A percentile compares a stretch with the other conserved stretches of the same genome.
phyloP scores from a whole-genome alignment of 2,888 invertebrate genomes.

The Ypsolopha sequella region DNA sequence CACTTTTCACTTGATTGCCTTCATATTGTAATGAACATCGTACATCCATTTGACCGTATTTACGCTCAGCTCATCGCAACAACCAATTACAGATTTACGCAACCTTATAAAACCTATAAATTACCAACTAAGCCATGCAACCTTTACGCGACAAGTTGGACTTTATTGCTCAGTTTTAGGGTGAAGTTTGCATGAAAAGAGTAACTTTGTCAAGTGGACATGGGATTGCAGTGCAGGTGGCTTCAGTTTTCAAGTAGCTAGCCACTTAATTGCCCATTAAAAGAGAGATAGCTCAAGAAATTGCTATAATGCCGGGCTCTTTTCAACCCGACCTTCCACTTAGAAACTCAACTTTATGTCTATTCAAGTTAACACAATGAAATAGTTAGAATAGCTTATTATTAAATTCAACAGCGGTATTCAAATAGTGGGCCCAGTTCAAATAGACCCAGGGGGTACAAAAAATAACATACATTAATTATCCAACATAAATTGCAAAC shows the following conservation, averaged over 20 bases:
- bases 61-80: not conserved
- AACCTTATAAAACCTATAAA: constrained; percentile 18
- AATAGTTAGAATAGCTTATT: constrained; percentile 54
- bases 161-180: too few relatives aligned
- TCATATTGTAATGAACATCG: too few relatives aligned
- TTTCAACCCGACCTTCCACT: not conserved
- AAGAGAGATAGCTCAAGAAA: constrained; percentile 41
- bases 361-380: constrained; percentile 55
- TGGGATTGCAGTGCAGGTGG: constrained; percentile 29
- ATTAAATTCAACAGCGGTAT: constrained; percentile 19
- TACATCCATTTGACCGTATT: not conserved
- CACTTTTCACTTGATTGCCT: too few relatives aligned
- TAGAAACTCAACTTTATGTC: constrained; percentile 16
- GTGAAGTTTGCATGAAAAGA: too few relatives aligned
- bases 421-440: too few relatives aligned
- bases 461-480: too few relatives aligned
- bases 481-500: too few relatives aligned
- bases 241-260: constrained; percentile 6
- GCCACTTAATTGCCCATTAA: constrained; percentile 53
- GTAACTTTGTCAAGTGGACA: too few relatives aligned
- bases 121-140: not conserved
- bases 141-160: too few relatives aligned
- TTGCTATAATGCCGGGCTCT: constrained; percentile 22
- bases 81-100: constrained; percentile 18
- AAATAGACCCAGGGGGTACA: too few relatives aligned